Conservation (phyloP, 2,888 invertebrate genomes). For the Hyposoter didymator region DNA sequence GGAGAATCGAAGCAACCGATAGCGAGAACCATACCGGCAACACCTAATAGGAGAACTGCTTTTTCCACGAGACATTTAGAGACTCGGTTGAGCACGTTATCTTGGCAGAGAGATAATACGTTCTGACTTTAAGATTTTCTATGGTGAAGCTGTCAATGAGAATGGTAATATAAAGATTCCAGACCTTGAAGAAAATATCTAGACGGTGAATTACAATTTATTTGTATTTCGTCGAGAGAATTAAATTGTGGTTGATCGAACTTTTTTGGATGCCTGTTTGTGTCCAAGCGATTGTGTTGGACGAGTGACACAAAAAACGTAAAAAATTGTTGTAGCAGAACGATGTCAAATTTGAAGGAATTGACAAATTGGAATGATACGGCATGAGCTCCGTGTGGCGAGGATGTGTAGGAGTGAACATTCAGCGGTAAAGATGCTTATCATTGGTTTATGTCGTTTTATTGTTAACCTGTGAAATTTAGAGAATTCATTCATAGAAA, state of each 20-base stretch:
- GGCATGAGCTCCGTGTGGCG: background rate
- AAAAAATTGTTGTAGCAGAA: background rate
- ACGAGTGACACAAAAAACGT: background rate
- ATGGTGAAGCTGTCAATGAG: background rate
- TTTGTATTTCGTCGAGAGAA: conserved; percentile 6
- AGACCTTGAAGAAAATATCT: no score
- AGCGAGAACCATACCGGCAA: conserved; percentile 22
- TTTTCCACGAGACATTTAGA: conserved; percentile 29
- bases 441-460: no score
- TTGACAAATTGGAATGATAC: background rate
- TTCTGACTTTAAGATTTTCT: conserved; percentile 30
- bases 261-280: background rate
- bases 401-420: background rate
- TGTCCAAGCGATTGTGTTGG: background rate
- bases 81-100: conserved; percentile 9
- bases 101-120: conserved; percentile 17
- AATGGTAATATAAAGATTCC: no score
- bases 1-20: conserved; percentile 35
- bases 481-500: no score
- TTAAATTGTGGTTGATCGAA: background rate
- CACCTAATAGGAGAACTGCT: conserved; percentile 27
- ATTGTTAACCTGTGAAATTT: no score
- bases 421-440: background rate
- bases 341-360: background rate
- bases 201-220: background rate